Evolutionary conservation across 1,140 invertebrate species (phyloP).

Genomic region (Cydia splendana): DNA sequence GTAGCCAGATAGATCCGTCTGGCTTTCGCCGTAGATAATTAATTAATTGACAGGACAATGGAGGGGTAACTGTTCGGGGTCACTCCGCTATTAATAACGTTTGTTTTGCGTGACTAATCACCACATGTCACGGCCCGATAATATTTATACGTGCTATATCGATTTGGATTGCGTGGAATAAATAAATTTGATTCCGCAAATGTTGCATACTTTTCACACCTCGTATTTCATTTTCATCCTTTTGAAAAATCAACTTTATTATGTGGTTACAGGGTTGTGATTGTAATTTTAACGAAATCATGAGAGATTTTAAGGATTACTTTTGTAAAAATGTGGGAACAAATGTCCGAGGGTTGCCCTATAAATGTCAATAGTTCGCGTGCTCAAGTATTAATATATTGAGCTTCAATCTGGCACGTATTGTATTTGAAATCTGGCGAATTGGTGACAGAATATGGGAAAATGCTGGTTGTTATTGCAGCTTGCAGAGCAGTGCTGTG

Average conservation of each 20-base stretch:
- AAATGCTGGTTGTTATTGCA: neutral
- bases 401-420: conserved; percentile 6
- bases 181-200: conserved; percentile 18
- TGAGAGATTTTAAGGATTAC: neutral
- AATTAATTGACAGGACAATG: conserved; percentile 71
- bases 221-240: neutral
- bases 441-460: neutral
- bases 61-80: conserved; percentile 45
- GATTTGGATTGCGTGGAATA: conserved; percentile 5
- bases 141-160: conserved; percentile 18
- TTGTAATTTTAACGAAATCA: neutral
- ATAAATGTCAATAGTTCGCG: conserved; percentile 11
- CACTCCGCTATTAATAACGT: conserved; percentile 51
- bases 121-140: conserved; percentile 39
- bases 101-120: conserved; percentile 52
- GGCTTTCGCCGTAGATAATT: conserved; percentile 58
- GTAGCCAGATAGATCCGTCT: conserved; percentile 44
- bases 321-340: conserved; percentile 1
- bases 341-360: neutral
- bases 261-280: neutral
- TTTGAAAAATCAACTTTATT: neutral
- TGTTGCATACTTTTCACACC: neutral
- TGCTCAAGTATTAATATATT: conserved; percentile 5
- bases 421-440: conserved; percentile 1
- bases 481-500: neutral